Percentiles rank a stretch among this genome's conserved stretches.
Evolutionary conservation across 2,888 invertebrate species (phyloP).

Genomic region (Lycaena phlaeas): DNA sequence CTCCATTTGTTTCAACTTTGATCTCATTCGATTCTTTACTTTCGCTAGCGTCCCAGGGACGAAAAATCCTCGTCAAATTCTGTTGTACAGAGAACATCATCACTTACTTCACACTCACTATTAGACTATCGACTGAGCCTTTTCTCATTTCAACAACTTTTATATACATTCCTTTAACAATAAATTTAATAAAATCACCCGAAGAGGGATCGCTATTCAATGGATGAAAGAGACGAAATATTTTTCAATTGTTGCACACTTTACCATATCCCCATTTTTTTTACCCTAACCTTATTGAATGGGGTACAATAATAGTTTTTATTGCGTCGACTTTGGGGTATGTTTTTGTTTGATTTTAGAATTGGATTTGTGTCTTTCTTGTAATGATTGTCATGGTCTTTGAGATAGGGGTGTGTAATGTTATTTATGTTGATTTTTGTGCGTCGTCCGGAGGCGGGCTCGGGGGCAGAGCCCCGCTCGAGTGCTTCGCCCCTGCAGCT

Average conservation of each 20-base stretch:
- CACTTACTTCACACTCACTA: slow-evolving; percentile 39
- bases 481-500: slow-evolving; percentile 56
- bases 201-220: slow-evolving; percentile 63
- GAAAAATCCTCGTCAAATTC: slow-evolving; percentile 70
- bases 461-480: slow-evolving; percentile 55
- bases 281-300: slow-evolving; percentile 17
- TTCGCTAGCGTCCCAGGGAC: slow-evolving; percentile 74
- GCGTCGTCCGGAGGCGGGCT: slow-evolving; percentile 58
- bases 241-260: slow-evolving; percentile 72
- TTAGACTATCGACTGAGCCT: slow-evolving; percentile 53
- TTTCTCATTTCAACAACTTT: slow-evolving; percentile 63
- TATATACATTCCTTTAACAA: slow-evolving; percentile 70
- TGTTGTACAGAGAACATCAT: slow-evolving; percentile 52
- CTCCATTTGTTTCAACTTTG: slow-evolving; percentile 20
- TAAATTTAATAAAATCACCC: slow-evolving; percentile 68
- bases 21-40: slow-evolving; percentile 30
- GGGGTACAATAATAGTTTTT: slow-evolving; percentile 21
- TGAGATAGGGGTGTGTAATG: slow-evolving; percentile 71
- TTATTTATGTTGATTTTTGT: slow-evolving; percentile 72
- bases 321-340: slow-evolving; percentile 20
- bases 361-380: slow-evolving; percentile 24
- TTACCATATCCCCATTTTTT: slow-evolving; percentile 29
- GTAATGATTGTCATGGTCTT: slow-evolving; percentile 43
- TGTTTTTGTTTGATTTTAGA: slow-evolving; percentile 20
- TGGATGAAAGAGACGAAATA: slow-evolving; percentile 68